Evolutionary conservation across 2,888 invertebrate genomes (phyloP), one percentile per base, ranked within the genome.

Genomic region (Clunio marinus): DNA sequence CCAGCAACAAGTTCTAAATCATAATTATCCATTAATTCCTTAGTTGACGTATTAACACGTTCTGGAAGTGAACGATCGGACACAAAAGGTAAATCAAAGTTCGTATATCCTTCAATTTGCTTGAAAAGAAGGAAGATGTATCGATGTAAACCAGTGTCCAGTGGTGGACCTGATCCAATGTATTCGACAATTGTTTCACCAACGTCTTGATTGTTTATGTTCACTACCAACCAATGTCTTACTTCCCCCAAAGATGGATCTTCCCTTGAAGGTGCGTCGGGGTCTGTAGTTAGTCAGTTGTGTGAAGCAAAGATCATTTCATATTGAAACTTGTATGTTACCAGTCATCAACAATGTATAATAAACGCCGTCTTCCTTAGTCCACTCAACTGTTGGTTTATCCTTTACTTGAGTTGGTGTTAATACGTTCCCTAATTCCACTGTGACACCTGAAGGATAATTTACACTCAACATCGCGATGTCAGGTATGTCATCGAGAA

Each of bases 1-100:
- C 89, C 91, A 46, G 89, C 90, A 10, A 91, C 81, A 0, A 91
- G 91, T 20, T 84, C 89, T 1, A 93, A 79, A 1, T 85, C 83
- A 77, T 93, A 86, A 73, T 91, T 91, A 69, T 83, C 81, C 0
- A 89, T 90, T 73, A 93, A 88, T 51, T 83, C 82, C 59, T 76
- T 81, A 25, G 88, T 84, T 0, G 88, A 87, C 74, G 82, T 83
- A 35, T 79, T 77, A 0, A 75, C 82, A 24, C 86, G 79, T 5
- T 80, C 74, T 15, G 82, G 73, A 1, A 72, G 2, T 79, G 68
- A 66, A 20, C 27, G 25, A 28, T 63, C n/a, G 5, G 63, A 45
- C 1, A 63, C 63, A 17, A 15, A 27, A n/a, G 63, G 63, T 2
- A 20, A n/a, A 1, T 63, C 63, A 22, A 79, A 80, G 1, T 71